Conservation (phyloP, 1,140 invertebrate genomes). For the Goniozus legneri region DNA sequence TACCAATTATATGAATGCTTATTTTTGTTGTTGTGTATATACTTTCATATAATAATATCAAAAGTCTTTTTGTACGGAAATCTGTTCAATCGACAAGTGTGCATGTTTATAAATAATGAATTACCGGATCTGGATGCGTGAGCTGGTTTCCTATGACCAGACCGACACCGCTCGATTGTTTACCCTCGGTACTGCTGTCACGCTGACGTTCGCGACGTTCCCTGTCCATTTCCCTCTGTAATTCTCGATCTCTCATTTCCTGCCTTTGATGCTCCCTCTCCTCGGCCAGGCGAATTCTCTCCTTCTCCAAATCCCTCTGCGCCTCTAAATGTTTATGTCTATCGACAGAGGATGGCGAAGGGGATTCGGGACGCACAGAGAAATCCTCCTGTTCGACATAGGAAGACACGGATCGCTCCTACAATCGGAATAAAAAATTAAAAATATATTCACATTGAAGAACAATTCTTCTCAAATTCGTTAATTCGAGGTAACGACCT, state of each 20-base stretch:
- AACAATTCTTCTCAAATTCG: too few species aligned
- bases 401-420: constrained; percentile 43
- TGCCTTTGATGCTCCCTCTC: constrained; percentile 45
- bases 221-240: constrained; percentile 44
- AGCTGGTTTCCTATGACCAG: constrained; percentile 69
- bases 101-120: constrained; percentile 26
- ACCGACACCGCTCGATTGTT: constrained; percentile 53
- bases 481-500: constrained; percentile 52
- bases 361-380: constrained; percentile 33
- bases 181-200: constrained; percentile 22
- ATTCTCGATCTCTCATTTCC: constrained; percentile 38
- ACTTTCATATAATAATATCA: constrained; percentile 3
- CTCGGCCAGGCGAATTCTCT: constrained; percentile 43
- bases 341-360: constrained; percentile 24
- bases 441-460: neutral
- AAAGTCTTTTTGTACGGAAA: constrained; percentile 4
- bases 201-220: constrained; percentile 48
- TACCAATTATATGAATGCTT: constrained; percentile 30
- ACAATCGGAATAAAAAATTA: neutral
- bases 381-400: constrained; percentile 46
- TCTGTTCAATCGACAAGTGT: too few species aligned
- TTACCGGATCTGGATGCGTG: constrained; percentile 66
- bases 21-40: constrained; percentile 27
- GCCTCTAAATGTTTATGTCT: constrained; percentile 37
- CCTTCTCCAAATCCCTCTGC: constrained; percentile 47